Evolutionary conservation across 2,113 vertebrate genomes (phyloP), one percentile per base, ranked within the genome.

Genomic region (Equus przewalskii): DNA sequence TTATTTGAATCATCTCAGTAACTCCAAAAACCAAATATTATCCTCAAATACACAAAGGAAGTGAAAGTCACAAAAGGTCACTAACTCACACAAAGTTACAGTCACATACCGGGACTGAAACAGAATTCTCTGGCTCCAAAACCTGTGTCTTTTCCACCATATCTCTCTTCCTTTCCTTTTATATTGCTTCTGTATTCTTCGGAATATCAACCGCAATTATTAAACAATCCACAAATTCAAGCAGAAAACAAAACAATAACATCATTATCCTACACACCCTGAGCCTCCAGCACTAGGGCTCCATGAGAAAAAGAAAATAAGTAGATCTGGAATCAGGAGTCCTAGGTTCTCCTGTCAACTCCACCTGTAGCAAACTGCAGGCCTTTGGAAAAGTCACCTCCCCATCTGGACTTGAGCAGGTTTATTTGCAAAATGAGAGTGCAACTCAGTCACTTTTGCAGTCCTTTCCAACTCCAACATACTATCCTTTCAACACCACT

Each of bases 11-110:
- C 44, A 16, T 87, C 56, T 79, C 56, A 81, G 51, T 73, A 80
- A 96, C 49, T 46, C 81, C 80, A n/a, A 69, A 72, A 91, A 91
- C 33, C 72, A 85, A 92, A 46, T 46, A 84, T 54, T 49, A 80
- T 80, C 41, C 12, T 16, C 65, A 64, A 73, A n/a, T 13, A 73
- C 28, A 56, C 3, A 24, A 91, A 18, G 73, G 30, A 36, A 56
- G 51, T 84, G 19, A 86, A 92, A 81, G 75, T 65, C 65, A 73
- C 46, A 56, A 19, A 86, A 79, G 46, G 36, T 87, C 28, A 69
- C n/a, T 64, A 56, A 56, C 9, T 76, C 79, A 65, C 16, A 13
- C 2, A 69, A 72, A 83, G 5, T 75, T 30, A 64, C 10, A 44
- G 54, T 78, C 75, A 33, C 19, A 72, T 8, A 46, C 11, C n/a